Evolutionary conservation across 2,797 vertebrate species (phyloP), one percentile per base, ranked within the genome.

Genomic region (Tokudaia tokunoshimensis): DNA sequence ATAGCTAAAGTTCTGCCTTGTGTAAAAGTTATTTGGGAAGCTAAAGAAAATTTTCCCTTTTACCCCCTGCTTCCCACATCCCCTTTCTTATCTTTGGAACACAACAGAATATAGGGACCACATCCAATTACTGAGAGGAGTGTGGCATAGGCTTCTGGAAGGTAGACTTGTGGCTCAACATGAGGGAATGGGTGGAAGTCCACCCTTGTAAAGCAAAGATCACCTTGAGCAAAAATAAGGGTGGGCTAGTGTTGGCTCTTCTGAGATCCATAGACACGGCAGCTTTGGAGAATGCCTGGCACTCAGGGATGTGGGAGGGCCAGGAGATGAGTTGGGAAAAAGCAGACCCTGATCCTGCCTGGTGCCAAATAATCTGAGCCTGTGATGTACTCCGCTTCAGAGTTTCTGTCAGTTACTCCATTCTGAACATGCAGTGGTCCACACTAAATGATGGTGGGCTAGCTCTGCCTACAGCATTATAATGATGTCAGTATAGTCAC

Each of bases 291-390:
- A 86, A 61, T 67, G 83, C 4, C 31, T n/a, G 75, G 20, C 67
- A 20, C 52, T 37, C 24, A 0, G 37, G n/a, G 22, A 10, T 26
- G 83, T 70, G 47, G 55, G 78, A 86, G 34, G 55, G 10, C 17
- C 8, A 75, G 75, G 65, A 94, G 59, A 52, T 37, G 31, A 70
- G 72, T 50, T 72, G 95, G 61, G 86, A 89, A 79, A 79, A 89
- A 75, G 93, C 91, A 95, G 95, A 57, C 80, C 82, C 81, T 92
- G 94, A n/a, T 76, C 88, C 47, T 97, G 78, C 92, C 94, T 94
- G 89, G 67, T 94, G 87, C 93, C 52, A 59, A 24, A 65, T 74
- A 26, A 87, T 78, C 59, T 26, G 59, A 81, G 61, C 78, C 26
- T 57, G 65, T 59, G 92, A 37, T 63, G 1, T 31, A 2, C 82